These are phyloP conservation scores for Acrobasis consociella DNA, from an alignment of 2,888 invertebrate species.

Conservation along the genomic window DNA sequence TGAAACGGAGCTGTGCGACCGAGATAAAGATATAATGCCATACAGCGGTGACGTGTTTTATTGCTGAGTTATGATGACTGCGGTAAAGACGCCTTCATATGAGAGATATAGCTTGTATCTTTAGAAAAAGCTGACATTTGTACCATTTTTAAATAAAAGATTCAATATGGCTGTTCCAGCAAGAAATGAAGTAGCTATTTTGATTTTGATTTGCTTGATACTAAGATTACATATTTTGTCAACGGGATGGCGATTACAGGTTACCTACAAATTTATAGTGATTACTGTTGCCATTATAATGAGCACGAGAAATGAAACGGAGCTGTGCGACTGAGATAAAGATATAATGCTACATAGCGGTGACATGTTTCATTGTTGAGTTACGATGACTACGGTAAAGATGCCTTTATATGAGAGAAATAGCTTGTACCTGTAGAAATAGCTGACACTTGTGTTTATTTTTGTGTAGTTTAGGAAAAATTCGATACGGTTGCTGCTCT, in stretches of 20 bases:
- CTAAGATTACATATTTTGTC: background rate
- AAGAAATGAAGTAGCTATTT: too few species aligned
- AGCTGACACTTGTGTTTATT: too few species aligned
- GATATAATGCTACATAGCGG: slow-evolving; percentile 64
- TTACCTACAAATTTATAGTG: background rate
- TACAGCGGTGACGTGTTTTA: slow-evolving; percentile 51
- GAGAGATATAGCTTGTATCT: background rate
- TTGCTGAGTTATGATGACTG: slow-evolving; percentile 37
- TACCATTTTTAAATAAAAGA: too few species aligned
- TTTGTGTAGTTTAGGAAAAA: too few species aligned
- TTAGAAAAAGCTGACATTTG: background rate
- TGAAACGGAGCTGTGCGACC: slow-evolving; percentile 61
- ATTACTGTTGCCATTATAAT: slow-evolving; percentile 59
- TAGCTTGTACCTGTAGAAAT: background rate
- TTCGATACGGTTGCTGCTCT: too few species aligned
- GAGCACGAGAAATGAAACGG: slow-evolving; percentile 65
- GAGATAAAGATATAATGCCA: slow-evolving; percentile 75
- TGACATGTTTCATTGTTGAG: slow-evolving; percentile 49
- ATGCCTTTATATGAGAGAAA: too few species aligned
- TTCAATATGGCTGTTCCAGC: too few species aligned
- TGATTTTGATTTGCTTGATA: background rate
- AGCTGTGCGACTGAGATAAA: slow-evolving; percentile 69
- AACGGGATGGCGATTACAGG: background rate
- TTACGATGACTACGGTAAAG: slow-evolving; percentile 30
- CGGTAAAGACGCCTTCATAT: slow-evolving; percentile 7